phyloP scores from a whole-genome alignment of 2,113 vertebrate species.

The Eretmochelys imbricata region DNA sequence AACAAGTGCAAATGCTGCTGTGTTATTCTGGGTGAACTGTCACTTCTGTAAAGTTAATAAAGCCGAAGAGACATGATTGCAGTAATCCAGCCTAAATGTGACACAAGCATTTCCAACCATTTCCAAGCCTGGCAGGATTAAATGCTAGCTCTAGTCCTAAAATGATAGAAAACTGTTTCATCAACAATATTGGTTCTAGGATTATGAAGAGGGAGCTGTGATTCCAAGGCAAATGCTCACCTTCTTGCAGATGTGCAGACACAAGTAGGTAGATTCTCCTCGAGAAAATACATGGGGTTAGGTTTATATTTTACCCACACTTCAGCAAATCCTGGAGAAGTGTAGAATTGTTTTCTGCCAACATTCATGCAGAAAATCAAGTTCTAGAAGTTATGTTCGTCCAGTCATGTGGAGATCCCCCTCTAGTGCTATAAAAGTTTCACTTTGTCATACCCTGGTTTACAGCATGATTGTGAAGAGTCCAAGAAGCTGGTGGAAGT shows the following conservation, averaged over 20 bases:
- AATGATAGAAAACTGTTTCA: conserved; percentile 30
- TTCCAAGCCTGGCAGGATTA: conserved; percentile 39
- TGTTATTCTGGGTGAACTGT: background rate
- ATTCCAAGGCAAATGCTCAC: background rate
- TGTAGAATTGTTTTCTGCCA: background rate
- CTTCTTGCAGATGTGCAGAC: conserved; percentile 32
- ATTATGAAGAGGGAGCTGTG: background rate
- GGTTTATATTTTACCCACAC: background rate
- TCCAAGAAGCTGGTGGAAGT: background rate
- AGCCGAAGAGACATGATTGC: background rate
- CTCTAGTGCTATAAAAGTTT: background rate
- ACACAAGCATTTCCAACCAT: conserved; percentile 1
- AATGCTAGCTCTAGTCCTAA: conserved; percentile 4
- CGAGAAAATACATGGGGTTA: background rate
- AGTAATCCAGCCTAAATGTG: conserved; percentile 35
- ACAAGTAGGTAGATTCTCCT: background rate
- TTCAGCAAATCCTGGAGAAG: background rate
- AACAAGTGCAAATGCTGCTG: background rate
- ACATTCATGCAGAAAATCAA: conserved; percentile 20
- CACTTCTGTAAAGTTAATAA: conserved; percentile 38
- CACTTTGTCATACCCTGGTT: background rate
- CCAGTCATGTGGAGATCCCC: background rate
- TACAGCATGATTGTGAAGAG: background rate
- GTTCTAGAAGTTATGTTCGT: background rate
- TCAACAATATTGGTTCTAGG: background rate